phyloP scores from a whole-genome alignment of 1,140 invertebrate species.

The Protaetia brevitarsis region DNA sequence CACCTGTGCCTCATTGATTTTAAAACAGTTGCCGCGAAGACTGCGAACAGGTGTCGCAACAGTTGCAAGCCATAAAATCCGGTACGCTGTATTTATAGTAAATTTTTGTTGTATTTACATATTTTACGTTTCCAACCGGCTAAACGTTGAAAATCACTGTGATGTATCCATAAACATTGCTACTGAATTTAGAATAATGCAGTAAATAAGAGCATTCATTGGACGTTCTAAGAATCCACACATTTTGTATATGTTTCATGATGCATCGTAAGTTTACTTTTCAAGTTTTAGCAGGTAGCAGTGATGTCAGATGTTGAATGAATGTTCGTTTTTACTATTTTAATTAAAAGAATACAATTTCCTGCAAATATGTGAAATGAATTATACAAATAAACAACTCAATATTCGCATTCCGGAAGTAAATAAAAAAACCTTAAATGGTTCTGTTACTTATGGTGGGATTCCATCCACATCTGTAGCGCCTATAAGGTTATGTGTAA shows the following conservation, averaged over 20 bases:
- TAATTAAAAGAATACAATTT: background rate
- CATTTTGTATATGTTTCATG: too few relatives aligned
- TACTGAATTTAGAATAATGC: too few relatives aligned
- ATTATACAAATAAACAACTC: too few relatives aligned
- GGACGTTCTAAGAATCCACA: too few relatives aligned
- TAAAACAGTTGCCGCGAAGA: conserved; percentile 20
- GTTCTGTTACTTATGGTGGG: too few relatives aligned
- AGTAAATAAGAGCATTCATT: too few relatives aligned
- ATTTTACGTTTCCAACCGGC: background rate
- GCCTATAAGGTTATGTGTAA: too few relatives aligned
- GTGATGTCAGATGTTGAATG: too few relatives aligned
- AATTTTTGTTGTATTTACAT: background rate
- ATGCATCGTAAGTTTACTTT: too few relatives aligned
- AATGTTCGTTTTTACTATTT: background rate
- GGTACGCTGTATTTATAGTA: conserved; percentile 11
- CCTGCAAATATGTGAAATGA: background rate
- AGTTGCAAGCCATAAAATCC: conserved; percentile 21
- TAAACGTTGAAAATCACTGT: background rate
- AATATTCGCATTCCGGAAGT: background rate
- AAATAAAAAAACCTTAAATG: background rate
- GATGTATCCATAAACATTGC: background rate
- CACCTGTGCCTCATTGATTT: conserved; percentile 22
- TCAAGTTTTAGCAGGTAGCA: background rate
- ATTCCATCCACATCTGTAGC: too few relatives aligned
- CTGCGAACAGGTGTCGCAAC: conserved; percentile 17